phyloP scores from a whole-genome alignment of 1,140 invertebrate genomes.

The Choristoneura fumiferana region DNA sequence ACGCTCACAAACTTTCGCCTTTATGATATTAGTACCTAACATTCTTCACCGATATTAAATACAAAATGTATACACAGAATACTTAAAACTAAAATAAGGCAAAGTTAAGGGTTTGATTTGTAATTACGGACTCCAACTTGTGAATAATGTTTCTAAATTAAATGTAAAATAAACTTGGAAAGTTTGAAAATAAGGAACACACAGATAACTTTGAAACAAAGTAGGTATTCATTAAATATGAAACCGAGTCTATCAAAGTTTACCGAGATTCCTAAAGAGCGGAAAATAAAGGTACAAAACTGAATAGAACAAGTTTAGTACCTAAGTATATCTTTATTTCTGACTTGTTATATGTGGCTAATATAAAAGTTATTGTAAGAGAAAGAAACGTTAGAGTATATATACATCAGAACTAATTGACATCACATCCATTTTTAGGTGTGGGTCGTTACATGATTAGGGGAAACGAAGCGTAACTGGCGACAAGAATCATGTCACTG shows the following conservation, averaged over 20 bases:
- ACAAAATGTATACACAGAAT: too few species aligned
- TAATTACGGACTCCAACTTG: background rate
- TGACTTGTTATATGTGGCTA: background rate
- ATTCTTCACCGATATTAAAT: too few species aligned
- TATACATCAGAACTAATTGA: too few species aligned
- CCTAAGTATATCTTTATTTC: background rate
- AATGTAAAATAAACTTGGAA: conserved; percentile 1
- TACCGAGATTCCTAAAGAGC: background rate
- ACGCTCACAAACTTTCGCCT: too few species aligned
- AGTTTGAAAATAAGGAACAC: background rate
- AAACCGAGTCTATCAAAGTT: background rate
- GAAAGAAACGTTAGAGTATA: background rate
- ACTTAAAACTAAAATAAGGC: background rate
- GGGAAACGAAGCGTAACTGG: too few species aligned
- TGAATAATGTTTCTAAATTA: conserved; percentile 26
- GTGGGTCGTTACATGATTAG: too few species aligned
- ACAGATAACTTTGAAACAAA: background rate
- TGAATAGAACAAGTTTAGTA: background rate
- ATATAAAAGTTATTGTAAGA: background rate
- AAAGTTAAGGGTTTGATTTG: background rate
- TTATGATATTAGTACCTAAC: too few species aligned
- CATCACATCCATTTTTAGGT: too few species aligned
- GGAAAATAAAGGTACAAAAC: background rate
- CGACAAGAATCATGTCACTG: too few species aligned
- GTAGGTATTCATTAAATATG: background rate